Evolutionary conservation across 2,113 vertebrate genomes (phyloP).

Genomic region (Pteruthius melanotis): DNA sequence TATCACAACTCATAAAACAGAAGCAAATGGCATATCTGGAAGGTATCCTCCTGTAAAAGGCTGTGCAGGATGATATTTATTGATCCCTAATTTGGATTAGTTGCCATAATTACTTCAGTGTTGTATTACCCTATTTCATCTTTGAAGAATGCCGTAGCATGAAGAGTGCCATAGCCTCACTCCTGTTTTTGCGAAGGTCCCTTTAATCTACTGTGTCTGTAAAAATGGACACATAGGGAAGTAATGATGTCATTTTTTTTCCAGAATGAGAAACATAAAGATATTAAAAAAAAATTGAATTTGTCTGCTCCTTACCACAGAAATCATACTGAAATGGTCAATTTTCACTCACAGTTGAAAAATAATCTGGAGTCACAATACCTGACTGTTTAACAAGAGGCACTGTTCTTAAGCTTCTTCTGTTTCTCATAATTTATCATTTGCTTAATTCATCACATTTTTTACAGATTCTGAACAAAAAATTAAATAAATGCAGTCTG

Average conservation of each 20-base stretch:
- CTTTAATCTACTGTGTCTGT: neutral
- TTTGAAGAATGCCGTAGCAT: neutral
- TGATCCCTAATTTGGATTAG: conserved; percentile 9
- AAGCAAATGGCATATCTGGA: neutral
- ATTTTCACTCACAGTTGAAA: neutral
- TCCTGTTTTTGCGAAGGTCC: neutral
- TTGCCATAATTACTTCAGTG: neutral
- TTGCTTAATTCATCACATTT: neutral
- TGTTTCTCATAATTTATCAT: neutral
- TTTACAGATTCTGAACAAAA: neutral
- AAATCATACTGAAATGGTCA: neutral
- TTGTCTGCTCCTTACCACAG: neutral
- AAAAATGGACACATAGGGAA: neutral
- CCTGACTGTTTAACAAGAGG: neutral
- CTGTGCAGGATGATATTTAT: neutral
- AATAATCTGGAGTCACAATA: neutral
- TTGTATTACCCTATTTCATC: neutral
- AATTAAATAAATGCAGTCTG: neutral
- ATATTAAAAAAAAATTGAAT: neutral
- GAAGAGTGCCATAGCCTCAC: neutral
- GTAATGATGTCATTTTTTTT: neutral
- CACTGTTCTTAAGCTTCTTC: neutral
- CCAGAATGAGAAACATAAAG: neutral
- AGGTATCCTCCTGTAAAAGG: neutral
- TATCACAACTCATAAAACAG: neutral